A percentile compares a stretch with the other conserved stretches of the same genome.
These are phyloP conservation scores for Sebastes matsubarae DNA, from an alignment of 2,797 vertebrate genomes.

Conservation along the genomic window DNA sequence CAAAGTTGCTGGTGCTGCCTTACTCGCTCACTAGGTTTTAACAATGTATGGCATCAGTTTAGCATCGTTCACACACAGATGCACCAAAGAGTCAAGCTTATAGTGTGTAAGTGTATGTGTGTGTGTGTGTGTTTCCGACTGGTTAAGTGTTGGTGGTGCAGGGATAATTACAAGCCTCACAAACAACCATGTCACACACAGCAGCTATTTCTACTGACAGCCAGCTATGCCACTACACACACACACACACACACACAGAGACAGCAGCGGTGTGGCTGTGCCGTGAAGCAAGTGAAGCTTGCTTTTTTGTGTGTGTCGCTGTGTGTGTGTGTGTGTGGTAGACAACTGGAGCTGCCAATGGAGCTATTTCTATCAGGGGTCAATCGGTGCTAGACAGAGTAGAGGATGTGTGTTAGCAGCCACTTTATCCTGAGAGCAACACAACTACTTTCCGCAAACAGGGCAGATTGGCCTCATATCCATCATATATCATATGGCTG, in stretches of 20 bases:
- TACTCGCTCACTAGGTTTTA: background rate
- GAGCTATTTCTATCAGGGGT: slow-evolving; percentile 66
- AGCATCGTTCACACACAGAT: background rate
- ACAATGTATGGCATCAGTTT: background rate
- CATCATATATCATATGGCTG: no score
- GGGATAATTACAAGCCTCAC: slow-evolving; percentile 49
- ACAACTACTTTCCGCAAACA: slow-evolving; percentile 1
- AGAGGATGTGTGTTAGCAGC: slow-evolving; percentile 48
- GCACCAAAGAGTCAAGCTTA: background rate
- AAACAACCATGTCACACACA: slow-evolving; percentile 56
- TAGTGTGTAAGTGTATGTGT: background rate
- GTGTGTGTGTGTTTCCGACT: slow-evolving; percentile 20
- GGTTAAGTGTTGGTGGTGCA: slow-evolving; percentile 32
- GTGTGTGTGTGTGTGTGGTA: background rate
- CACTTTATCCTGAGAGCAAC: slow-evolving; percentile 41
- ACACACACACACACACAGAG: slow-evolving; percentile 17
- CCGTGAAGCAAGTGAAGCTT: slow-evolving; percentile 18
- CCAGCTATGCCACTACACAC: slow-evolving; percentile 44
- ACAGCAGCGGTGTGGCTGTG: slow-evolving; percentile 7
- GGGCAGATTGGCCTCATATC: background rate
- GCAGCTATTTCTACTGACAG: slow-evolving; percentile 59
- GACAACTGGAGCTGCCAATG: slow-evolving; percentile 55
- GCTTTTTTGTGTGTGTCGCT: background rate
- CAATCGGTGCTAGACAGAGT: slow-evolving; percentile 51
- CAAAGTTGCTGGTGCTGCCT: background rate